These are phyloP conservation scores for Torymus aiolomorphi DNA, from an alignment of 2,888 invertebrate species.

Conservation along the genomic window DNA sequence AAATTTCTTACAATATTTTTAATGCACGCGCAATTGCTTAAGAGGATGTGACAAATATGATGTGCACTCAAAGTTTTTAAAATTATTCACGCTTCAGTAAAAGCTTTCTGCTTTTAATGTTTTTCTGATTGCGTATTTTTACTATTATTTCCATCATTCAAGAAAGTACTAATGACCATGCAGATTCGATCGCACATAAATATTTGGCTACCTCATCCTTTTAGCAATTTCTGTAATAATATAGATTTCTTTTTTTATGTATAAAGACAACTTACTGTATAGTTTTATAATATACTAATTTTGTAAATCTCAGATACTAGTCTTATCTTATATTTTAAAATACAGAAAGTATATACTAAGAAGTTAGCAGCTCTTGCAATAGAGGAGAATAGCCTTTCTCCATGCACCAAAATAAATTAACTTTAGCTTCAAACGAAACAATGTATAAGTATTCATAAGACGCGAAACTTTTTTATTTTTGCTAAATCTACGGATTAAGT, in stretches of 20 bases:
- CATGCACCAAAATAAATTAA: conserved; percentile 55
- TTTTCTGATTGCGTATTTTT: too few species aligned
- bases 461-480: conserved; percentile 55
- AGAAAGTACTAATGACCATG: too few species aligned
- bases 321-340: conserved; percentile 57
- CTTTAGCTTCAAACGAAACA: conserved; percentile 49
- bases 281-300: conserved; percentile 51
- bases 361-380: conserved; percentile 39
- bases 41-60: neutral
- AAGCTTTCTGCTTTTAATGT: too few species aligned
- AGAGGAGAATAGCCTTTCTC: conserved; percentile 47
- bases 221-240: conserved; percentile 40
- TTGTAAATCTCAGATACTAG: conserved; percentile 58
- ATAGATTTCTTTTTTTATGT: conserved; percentile 38
- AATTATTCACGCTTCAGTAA: too few species aligned
- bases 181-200: too few species aligned
- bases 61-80: too few species aligned
- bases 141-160: too few species aligned
- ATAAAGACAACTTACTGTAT: conserved; percentile 54
- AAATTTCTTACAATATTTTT: conserved; percentile 19
- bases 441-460: conserved; percentile 46
- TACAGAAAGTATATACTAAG: conserved; percentile 46
- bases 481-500: conserved; percentile 48
- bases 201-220: too few species aligned
- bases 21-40: conserved; percentile 25